These are phyloP conservation scores for Mya arenaria DNA, from an alignment of 1,140 invertebrate species.

Conservation along the genomic window DNA sequence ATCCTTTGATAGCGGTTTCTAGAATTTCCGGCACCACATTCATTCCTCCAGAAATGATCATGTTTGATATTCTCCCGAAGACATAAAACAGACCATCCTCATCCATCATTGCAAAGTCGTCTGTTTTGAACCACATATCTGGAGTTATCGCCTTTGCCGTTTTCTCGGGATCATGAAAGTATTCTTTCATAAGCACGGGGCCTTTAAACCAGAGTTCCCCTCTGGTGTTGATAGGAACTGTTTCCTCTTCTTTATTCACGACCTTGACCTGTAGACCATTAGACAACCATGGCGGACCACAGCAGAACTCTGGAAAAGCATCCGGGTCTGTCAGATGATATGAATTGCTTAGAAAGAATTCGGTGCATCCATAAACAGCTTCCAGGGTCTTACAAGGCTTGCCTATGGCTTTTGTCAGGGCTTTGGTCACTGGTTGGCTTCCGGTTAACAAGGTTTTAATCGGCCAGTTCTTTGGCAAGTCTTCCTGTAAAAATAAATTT, in stretches of 20 bases:
- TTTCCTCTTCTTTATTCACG: constrained; percentile 41
- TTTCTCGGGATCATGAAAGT: constrained; percentile 42
- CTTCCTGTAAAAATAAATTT: constrained; percentile 1
- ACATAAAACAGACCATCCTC: constrained; percentile 46
- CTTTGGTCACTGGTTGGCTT: constrained; percentile 32
- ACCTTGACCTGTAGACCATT: constrained; percentile 49
- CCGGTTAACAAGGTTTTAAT: background rate
- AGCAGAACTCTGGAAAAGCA: background rate
- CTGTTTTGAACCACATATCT: constrained; percentile 58
- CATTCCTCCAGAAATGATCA: constrained; percentile 45
- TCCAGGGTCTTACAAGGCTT: background rate
- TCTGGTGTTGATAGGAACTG: background rate
- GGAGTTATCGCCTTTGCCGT: constrained; percentile 29
- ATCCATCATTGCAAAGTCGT: constrained; percentile 47
- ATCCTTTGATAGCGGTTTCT: constrained; percentile 5
- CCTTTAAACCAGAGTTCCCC: constrained; percentile 48
- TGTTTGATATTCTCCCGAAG: constrained; percentile 50
- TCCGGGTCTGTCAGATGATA: no score
- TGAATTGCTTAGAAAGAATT: no score
- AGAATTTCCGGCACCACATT: constrained; percentile 28
- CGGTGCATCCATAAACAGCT: no score
- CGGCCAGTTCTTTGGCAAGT: constrained; percentile 26
- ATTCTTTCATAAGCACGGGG: constrained; percentile 26
- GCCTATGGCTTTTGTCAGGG: background rate
- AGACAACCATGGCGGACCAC: constrained; percentile 8